Percentiles rank a stretch among this genome's conserved stretches.
Conservation (phyloP, 35 echinoderm and acorn worm species). For the Hemicentrotus pulcherrimus region DNA sequence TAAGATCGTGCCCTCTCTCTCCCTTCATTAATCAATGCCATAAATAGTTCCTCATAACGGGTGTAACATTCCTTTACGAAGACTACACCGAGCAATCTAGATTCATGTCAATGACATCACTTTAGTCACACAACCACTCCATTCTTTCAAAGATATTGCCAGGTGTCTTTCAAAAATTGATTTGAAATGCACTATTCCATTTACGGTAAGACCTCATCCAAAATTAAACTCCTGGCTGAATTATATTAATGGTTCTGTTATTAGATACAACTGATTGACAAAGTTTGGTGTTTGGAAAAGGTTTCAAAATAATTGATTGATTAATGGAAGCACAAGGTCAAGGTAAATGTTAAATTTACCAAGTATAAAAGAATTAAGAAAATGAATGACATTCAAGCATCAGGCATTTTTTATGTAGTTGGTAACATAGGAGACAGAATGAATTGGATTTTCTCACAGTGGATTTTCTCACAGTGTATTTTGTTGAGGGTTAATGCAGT, state of each 20-base stretch:
- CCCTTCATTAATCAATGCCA: slow-evolving; percentile 3
- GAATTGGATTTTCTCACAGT: too few species aligned
- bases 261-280: neutral
- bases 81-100: neutral
- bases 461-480: too few species aligned
- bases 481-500: too few species aligned
- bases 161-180: neutral
- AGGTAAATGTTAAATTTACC: too few species aligned
- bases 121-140: neutral
- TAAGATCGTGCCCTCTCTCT: neutral
- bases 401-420: too few species aligned
- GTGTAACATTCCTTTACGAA: neutral
- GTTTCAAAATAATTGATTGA: neutral
- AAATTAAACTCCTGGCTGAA: neutral
- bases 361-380: too few species aligned
- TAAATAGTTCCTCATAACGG: slow-evolving; percentile 11
- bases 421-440: too few species aligned
- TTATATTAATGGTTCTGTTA: neutral
- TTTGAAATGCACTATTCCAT: neutral
- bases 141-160: neutral
- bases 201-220: neutral
- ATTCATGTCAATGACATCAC: neutral
- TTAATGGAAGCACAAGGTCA: too few species aligned
- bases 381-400: too few species aligned
- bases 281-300: neutral